Base-by-base conservation (phyloP, 2,113 vertebrate genomes). In the Charina bottae region DNA sequence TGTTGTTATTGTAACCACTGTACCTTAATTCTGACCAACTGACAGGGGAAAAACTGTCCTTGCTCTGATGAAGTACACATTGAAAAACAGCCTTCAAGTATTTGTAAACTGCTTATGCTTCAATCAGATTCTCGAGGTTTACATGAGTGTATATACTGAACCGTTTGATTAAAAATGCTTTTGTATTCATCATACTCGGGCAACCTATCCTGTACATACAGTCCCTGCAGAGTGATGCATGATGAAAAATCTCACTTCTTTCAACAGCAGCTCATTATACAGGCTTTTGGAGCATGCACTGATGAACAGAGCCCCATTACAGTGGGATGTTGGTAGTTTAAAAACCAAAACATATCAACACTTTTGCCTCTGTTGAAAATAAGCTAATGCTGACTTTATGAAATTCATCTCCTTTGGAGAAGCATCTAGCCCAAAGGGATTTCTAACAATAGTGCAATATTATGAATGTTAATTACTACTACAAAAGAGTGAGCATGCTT, bases 371-470 rank as follows among this genome's bases (percentile, higher is more conserved):
- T 54, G 85, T 55, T 87, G 56, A 90, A 88, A 83, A 92, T n/a
- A 94, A 89, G 83, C 62, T 93, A 83, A 93, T 13, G 33, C 28
- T 58, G 78, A 85, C 24, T 28, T 94, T 42, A 54, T 54, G 94
- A 94, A 91, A 88, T 87, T 78, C 88, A 68, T 60, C 90, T 94
- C 94, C 90, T 68, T 58, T 84, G 62, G 23, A 87, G 83, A 49
- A 59, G 87, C 15, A 72, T 83, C 49, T 0, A 89, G 58, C 83
- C 46, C 92, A 55, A 92, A 89, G 23, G 62, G 83, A 88, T 54
- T 93, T 86, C 78, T 13, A 72, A 62, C 49, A 95, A 96, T 17
- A 86, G 59, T 24, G 84, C 6, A 53, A 10, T 58, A 55, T 92
- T 94, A 93, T 0, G 21, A 46, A 78, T 42, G 72, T 78, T 78